Evolutionary conservation across 2,888 invertebrate species (phyloP).

Genomic region (Pemphredon lugubris): DNA sequence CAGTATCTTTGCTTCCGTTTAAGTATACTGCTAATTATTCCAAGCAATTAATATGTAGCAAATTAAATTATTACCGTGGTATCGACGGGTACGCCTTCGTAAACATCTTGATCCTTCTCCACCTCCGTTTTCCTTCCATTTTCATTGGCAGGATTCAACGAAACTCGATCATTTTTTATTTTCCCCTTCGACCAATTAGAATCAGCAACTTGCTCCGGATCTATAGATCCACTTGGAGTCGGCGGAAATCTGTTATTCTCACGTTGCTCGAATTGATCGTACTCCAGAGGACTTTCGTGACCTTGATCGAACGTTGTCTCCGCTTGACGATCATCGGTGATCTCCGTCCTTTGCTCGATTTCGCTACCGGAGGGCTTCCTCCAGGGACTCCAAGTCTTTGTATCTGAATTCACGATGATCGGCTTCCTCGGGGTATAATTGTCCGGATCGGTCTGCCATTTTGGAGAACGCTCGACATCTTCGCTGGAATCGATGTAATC

Average conservation of each 20-base stretch:
- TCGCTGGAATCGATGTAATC: slow-evolving; percentile 16
- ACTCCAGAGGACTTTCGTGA: slow-evolving; percentile 4
- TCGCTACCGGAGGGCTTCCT: slow-evolving; percentile 41
- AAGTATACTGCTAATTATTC: too few relatives aligned
- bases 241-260: slow-evolving; percentile 12
- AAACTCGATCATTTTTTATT: neutral
- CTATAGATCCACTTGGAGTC: neutral
- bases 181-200: neutral
- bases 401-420: slow-evolving; percentile 9
- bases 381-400: slow-evolving; percentile 57
- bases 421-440: slow-evolving; percentile 23
- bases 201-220: neutral
- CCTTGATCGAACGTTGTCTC: slow-evolving; percentile 16
- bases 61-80: slow-evolving; percentile 66
- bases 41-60: too few relatives aligned
- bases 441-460: slow-evolving; percentile 41
- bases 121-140: neutral
- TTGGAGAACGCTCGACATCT: slow-evolving; percentile 38
- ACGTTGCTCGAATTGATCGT: slow-evolving; percentile 27
- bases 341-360: slow-evolving; percentile 58
- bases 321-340: slow-evolving; percentile 11
- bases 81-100: slow-evolving; percentile 71
- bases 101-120: slow-evolving; percentile 53
- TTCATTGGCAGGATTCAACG: neutral
- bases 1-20: too few relatives aligned